A percentile compares a stretch with the other conserved stretches of the same genome.
Conservation (phyloP, 2,888 invertebrate species). For the Apeira syringaria region DNA sequence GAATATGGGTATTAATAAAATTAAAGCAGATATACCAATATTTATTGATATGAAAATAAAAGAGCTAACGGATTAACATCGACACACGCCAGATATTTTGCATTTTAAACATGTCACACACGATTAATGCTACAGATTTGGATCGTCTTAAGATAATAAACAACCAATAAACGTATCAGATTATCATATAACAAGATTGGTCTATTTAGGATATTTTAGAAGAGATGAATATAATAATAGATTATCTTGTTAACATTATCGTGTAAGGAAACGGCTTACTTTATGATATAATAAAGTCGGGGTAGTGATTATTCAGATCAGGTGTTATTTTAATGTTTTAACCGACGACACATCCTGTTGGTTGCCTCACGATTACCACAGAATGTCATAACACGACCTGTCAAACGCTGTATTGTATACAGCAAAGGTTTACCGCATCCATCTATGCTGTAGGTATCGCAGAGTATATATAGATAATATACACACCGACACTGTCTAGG, state of each 20-base stretch:
- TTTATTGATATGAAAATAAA: slow-evolving; percentile 23
- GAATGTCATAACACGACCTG: slow-evolving; percentile 48
- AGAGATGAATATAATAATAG: slow-evolving; percentile 19
- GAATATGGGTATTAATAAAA: slow-evolving; percentile 21
- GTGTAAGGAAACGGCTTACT: slow-evolving; percentile 19
- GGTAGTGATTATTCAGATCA: slow-evolving; percentile 31
- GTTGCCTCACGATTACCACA: slow-evolving; percentile 38
- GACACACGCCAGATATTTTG: slow-evolving; percentile 21
- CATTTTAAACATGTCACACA: slow-evolving; percentile 21
- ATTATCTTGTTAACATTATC: slow-evolving; percentile 16
- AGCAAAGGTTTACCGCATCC: background rate
- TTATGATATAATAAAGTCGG: slow-evolving; percentile 17
- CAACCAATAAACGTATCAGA: slow-evolving; percentile 32
- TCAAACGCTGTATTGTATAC: background rate
- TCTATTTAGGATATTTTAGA: slow-evolving; percentile 22
- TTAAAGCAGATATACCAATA: slow-evolving; percentile 19
- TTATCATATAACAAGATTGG: slow-evolving; percentile 32
- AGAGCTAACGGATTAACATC: slow-evolving; percentile 19
- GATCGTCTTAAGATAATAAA: slow-evolving; percentile 30
- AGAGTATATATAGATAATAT: no score
- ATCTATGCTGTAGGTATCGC: background rate
- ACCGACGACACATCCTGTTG: slow-evolving; percentile 44
- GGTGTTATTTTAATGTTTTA: slow-evolving; percentile 58
- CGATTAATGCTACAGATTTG: slow-evolving; percentile 22
- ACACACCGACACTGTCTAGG: no score